These are phyloP conservation scores for Cydia pomonella DNA, from an alignment of 1,140 invertebrate genomes.

Conservation along the genomic window DNA sequence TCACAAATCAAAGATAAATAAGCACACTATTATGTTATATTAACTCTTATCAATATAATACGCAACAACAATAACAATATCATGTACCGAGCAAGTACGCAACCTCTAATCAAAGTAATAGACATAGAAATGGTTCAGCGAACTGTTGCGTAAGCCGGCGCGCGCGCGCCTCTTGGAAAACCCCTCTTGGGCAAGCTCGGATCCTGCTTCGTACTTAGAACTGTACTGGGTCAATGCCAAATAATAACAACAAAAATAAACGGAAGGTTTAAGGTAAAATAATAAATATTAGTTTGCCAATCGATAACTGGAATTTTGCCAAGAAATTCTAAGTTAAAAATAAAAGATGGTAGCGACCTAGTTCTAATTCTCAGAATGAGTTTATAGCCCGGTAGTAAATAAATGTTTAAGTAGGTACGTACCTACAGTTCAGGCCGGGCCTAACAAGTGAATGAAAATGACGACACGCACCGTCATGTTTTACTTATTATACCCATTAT, in stretches of 20 bases:
- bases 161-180: constrained; percentile 59
- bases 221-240: constrained; percentile 24
- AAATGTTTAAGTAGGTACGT: constrained; percentile 37
- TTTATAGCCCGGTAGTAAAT: background rate
- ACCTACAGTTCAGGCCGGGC: constrained; percentile 15
- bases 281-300: background rate
- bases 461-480: no score
- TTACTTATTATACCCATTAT: no score
- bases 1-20: no score
- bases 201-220: constrained; percentile 33
- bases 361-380: background rate
- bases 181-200: constrained; percentile 66
- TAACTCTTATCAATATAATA: background rate
- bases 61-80: constrained; percentile 37
- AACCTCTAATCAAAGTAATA: constrained; percentile 40
- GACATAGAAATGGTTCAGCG: constrained; percentile 70
- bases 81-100: constrained; percentile 36
- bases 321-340: background rate
- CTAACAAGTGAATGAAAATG: no score
- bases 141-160: constrained; percentile 68
- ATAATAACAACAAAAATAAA: constrained; percentile 18
- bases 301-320: background rate
- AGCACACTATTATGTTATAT: no score
- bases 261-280: background rate
- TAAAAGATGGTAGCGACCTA: background rate